phyloP scores from a whole-genome alignment of 2,113 vertebrate species.

The Psilopogon haemacephalus region DNA sequence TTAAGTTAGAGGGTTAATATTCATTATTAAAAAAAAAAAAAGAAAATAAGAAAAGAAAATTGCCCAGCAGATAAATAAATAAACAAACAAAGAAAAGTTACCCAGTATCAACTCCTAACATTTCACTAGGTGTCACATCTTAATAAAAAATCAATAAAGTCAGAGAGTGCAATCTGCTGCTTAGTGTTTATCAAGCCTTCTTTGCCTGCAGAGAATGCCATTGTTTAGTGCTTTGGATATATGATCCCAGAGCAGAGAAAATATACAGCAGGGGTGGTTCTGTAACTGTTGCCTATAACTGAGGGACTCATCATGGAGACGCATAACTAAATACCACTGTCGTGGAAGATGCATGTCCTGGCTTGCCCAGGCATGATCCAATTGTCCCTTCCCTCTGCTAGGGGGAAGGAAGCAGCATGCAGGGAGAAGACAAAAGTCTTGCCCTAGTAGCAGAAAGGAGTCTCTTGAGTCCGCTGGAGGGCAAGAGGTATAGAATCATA shows the following conservation, averaged over 20 bases:
- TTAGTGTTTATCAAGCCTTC: neutral
- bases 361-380: too few species aligned
- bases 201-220: neutral
- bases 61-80: too few species aligned
- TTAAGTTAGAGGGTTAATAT: neutral
- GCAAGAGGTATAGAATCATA: too few species aligned
- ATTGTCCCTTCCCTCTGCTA: too few species aligned
- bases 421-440: too few species aligned
- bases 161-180: neutral
- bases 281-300: accelerated
- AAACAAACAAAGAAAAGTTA: neutral
- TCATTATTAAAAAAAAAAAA: neutral
- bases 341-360: too few species aligned
- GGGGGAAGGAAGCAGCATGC: too few species aligned
- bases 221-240: neutral
- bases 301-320: neutral
- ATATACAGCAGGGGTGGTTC: neutral
- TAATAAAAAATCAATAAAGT: neutral
- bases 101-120: neutral
- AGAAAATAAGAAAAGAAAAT: neutral
- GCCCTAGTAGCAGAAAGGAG: too few species aligned
- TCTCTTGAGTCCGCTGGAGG: too few species aligned
- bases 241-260: neutral
- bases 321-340: accelerated
- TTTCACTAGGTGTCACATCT: neutral